A percentile compares a stretch with the other conserved stretches of the same genome.
Evolutionary conservation across 2,113 vertebrate species (phyloP).

Genomic region (Euleptes europaea): DNA sequence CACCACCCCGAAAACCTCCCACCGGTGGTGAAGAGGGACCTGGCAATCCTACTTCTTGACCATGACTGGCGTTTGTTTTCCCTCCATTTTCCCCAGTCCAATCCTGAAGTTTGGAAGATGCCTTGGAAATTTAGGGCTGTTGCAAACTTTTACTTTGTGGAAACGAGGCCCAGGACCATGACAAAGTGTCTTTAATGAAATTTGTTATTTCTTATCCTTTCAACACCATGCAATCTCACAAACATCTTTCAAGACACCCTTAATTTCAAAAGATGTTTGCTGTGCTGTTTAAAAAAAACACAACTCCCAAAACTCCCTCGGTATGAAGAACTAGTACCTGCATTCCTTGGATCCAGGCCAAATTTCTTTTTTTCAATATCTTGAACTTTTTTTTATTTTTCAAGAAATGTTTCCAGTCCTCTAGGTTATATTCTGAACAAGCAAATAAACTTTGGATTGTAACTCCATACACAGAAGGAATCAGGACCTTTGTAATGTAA

Average conservation of each 20-base stretch:
- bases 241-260: neutral
- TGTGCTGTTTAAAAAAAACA: neutral
- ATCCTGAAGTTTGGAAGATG: too few species aligned
- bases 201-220: too few species aligned
- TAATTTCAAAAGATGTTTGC: neutral
- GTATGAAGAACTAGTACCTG: neutral
- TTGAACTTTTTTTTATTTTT: neutral
- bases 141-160: too few species aligned
- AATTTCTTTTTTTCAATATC: neutral
- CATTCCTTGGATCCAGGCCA: neutral
- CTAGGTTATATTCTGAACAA: neutral
- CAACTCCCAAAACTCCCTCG: neutral
- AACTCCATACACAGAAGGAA: neutral
- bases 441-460: neutral
- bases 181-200: too few species aligned
- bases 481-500: conserved; percentile 13
- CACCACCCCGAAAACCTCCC: too few species aligned
- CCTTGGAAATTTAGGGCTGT: too few species aligned
- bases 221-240: neutral
- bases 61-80: too few species aligned
- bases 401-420: neutral
- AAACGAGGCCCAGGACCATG: too few species aligned
- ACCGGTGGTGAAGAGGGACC: too few species aligned
- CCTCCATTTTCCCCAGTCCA: too few species aligned
- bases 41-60: too few species aligned